A percentile compares a stretch with the other conserved stretches of the same genome.
These are phyloP conservation scores for Rhyacophila brunnea DNA, from an alignment of 1,140 invertebrate genomes.

Conservation along the genomic window DNA sequence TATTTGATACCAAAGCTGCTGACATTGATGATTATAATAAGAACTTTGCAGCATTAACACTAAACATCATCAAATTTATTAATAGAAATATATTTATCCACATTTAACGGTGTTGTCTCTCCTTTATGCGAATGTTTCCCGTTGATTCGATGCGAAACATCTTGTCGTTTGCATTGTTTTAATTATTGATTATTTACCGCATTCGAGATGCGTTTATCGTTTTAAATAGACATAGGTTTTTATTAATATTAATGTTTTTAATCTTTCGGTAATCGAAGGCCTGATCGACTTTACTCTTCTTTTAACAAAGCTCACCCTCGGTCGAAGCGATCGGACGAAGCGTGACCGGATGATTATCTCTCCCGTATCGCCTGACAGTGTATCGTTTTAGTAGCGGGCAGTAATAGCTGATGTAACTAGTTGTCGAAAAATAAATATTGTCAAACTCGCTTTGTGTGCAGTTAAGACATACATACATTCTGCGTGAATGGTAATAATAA, in stretches of 20 bases:
- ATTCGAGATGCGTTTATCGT: neutral
- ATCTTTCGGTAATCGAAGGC: no score
- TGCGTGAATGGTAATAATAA: slow-evolving; percentile 29
- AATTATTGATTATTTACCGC: neutral
- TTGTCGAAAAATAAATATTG: no score
- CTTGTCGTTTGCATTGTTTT: neutral
- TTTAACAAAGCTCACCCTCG: neutral
- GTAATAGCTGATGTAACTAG: slow-evolving; percentile 33
- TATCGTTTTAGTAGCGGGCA: slow-evolving; percentile 23
- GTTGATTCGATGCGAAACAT: no score
- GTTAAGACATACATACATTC: slow-evolving; percentile 14
- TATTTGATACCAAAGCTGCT: slow-evolving; percentile 26
- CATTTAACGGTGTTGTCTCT: neutral
- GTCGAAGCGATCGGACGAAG: neutral
- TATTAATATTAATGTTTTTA: no score
- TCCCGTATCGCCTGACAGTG: slow-evolving; percentile 18
- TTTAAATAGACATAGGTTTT: neutral
- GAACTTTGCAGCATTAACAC: no score
- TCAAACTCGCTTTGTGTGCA: slow-evolving; percentile 34
- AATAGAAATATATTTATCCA: neutral
- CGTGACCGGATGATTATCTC: neutral
- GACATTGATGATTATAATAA: neutral
- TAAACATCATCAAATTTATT: no score
- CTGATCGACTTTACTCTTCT: no score
- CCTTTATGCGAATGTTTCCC: neutral